A percentile compares a stretch with the other conserved stretches of the same genome.
Evolutionary conservation across 53 echinoderm and acorn worm species (phyloP).

Genomic region (Arbacia lixula): DNA sequence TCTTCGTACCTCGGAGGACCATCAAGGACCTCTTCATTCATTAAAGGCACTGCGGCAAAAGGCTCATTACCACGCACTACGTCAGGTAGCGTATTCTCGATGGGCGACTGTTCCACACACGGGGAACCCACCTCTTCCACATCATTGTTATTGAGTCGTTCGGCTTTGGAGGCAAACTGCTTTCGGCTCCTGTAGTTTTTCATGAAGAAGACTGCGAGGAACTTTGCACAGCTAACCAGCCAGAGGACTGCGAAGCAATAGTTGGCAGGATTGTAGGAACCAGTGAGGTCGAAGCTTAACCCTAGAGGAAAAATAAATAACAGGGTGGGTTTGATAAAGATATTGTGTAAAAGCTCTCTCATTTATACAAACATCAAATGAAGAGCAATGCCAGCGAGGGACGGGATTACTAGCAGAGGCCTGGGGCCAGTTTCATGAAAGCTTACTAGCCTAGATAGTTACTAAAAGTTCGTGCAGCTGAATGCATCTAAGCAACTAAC

Average conservation of each 20-base stretch:
- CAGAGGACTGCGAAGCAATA: conserved; percentile 38
- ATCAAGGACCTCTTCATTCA: no score
- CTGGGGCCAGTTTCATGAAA: no score
- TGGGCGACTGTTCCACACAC: neutral
- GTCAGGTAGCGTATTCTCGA: neutral
- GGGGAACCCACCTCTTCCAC: neutral
- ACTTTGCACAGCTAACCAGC: conserved; percentile 20
- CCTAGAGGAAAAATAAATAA: neutral
- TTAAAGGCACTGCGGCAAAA: neutral
- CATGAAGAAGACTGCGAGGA: conserved; percentile 27
- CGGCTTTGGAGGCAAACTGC: neutral
- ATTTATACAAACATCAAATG: no score
- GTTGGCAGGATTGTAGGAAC: conserved; percentile 23
- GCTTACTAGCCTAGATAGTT: no score
- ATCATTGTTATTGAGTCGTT: neutral
- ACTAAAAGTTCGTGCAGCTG: no score
- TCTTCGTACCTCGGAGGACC: no score
- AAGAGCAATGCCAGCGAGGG: no score
- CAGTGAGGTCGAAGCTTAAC: conserved; percentile 32
- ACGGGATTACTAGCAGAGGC: no score
- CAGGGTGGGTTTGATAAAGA: no score
- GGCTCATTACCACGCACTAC: neutral
- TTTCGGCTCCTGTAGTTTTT: conserved; percentile 36
- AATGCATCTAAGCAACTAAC: no score
- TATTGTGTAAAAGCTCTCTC: no score